Conservation (phyloP, 2,797 vertebrate species). For the Sebastes goodei region DNA sequence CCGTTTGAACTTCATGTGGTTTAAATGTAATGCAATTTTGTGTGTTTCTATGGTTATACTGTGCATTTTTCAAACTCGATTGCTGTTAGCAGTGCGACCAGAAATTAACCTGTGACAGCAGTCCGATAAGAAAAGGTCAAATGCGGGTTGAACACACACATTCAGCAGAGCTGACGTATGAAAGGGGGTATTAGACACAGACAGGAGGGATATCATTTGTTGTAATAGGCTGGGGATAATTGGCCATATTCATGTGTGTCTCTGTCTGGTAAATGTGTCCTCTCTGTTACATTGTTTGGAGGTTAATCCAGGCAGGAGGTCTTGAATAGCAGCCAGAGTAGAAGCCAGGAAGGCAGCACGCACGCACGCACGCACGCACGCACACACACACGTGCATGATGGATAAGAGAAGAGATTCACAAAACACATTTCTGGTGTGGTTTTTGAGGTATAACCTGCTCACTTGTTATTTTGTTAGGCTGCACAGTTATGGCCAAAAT, state of each 20-base stretch:
- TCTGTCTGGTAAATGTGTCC: background rate
- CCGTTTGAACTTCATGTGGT: background rate
- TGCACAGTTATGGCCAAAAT: too few relatives aligned
- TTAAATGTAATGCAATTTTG: background rate
- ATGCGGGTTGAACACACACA: background rate
- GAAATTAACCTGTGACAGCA: background rate
- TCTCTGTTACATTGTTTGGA: slow-evolving; percentile 19
- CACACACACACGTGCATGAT: background rate
- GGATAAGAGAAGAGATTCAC: background rate
- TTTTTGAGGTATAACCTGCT: background rate
- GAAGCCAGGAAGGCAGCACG: background rate
- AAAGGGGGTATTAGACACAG: slow-evolving; percentile 20
- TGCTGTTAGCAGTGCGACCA: background rate
- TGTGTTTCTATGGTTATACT: background rate
- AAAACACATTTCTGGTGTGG: background rate
- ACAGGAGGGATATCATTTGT: slow-evolving; percentile 32
- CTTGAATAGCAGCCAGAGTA: slow-evolving; percentile 15
- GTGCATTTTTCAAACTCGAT: background rate
- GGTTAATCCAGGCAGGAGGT: slow-evolving; percentile 34
- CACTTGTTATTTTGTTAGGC: background rate
- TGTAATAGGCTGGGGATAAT: slow-evolving; percentile 35
- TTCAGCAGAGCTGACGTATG: background rate
- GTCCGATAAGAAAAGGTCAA: background rate
- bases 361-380: too few relatives aligned
- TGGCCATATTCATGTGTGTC: slow-evolving; percentile 25